These are phyloP conservation scores for Steatocranus sp. DNA, from an alignment of 2,797 vertebrate genomes.

Conservation along the genomic window DNA sequence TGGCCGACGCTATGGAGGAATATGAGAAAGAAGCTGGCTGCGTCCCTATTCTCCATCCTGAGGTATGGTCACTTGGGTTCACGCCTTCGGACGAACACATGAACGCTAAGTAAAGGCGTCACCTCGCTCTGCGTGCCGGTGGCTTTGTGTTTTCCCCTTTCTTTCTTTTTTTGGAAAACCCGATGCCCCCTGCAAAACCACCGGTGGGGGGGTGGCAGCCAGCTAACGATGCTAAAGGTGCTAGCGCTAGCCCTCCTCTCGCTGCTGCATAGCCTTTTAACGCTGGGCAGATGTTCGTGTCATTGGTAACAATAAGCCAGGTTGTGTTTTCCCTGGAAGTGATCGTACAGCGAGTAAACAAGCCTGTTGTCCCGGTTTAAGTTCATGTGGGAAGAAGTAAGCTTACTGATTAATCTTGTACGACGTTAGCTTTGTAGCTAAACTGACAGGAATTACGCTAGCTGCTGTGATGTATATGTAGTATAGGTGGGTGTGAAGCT, in stretches of 20 bases:
- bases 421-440: conserved; percentile 47
- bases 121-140: fast-evolving
- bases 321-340: neutral
- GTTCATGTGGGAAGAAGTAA: neutral
- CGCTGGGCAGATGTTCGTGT: conserved; percentile 23
- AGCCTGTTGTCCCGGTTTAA: neutral
- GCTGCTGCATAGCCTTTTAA: conserved; percentile 26
- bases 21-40: conserved; percentile 94
- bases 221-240: conserved; percentile 61
- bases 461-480: conserved; percentile 22
- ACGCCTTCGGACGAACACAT: neutral
- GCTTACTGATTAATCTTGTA: conserved; percentile 8
- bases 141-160: neutral
- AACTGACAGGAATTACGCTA: neutral
- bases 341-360: neutral
- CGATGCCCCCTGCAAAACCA: conserved; percentile 55
- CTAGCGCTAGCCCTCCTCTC: conserved; percentile 42
- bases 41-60: conserved; percentile 92
- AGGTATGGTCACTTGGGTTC: conserved; percentile 74
- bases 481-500: neutral
- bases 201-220: conserved; percentile 41
- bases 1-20: conserved; percentile 95
- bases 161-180: neutral
- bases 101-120: neutral
- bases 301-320: neutral